Conservation (phyloP, 2,113 vertebrate species). For the Platysternon megacephalum region DNA sequence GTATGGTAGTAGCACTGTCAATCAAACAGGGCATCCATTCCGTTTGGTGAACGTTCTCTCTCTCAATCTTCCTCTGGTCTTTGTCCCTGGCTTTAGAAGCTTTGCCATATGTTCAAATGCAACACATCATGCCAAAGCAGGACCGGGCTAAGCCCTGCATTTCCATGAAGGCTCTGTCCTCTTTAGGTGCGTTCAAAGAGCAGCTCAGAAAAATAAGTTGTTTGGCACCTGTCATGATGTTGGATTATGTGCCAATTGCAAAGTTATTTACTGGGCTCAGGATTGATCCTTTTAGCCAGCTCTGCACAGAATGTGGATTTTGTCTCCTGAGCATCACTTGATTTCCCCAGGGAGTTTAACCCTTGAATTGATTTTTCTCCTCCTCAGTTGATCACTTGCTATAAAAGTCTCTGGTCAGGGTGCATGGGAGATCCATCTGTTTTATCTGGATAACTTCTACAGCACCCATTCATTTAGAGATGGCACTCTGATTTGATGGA, state of each 20-base stretch:
- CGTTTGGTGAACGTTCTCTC: neutral
- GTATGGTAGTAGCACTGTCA: neutral
- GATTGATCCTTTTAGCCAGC: neutral
- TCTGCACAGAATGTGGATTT: neutral
- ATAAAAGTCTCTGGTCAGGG: neutral
- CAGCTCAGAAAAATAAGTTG: neutral
- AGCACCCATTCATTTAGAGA: neutral
- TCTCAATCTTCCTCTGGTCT: conserved; percentile 27
- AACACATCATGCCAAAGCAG: fast-evolving
- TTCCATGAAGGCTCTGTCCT: neutral
- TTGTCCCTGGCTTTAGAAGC: neutral
- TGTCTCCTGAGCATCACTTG: neutral
- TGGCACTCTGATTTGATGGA: neutral
- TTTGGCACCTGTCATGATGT: neutral
- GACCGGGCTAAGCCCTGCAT: neutral
- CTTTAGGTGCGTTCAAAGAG: neutral
- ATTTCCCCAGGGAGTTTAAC: neutral
- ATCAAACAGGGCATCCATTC: neutral
- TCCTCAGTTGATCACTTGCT: too few species aligned
- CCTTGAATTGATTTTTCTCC: neutral
- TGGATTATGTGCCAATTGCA: neutral
- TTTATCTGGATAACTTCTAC: neutral
- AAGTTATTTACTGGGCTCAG: neutral
- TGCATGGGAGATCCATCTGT: neutral
- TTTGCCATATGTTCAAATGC: neutral